Base-by-base conservation (phyloP, 2,797 vertebrate species). In the Xenopus petersii region DNA sequence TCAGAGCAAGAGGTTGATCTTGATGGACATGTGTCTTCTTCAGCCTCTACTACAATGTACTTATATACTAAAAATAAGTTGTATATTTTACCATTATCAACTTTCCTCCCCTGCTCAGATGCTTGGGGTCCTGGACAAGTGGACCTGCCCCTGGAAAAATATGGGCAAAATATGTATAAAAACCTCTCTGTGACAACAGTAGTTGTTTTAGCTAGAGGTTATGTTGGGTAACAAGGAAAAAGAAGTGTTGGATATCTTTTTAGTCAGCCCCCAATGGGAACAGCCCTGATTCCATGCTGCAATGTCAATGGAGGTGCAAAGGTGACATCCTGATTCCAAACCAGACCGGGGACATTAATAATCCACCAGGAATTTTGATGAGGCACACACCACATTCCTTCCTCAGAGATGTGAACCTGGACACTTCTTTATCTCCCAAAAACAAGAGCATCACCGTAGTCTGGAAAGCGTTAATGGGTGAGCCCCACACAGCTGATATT, bases 291-390 rank as follows among this genome's bases (percentile, higher is more conserved):
- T 67, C 30, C 6, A 7, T 33, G 51, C 49, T 11, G 24, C 30
- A 56, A 60, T 26, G 12, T 15, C 5, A 67, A 24, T 51, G 49
- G 49, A 61, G 56, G 11, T 16, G 24, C 30, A 49, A 33, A 46
- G 68, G 71, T 60, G 71, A 70, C 65, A 69, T 78, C 49, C 66
- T 78, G 71, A 69, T 70, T 67, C 71, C 71, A 74, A 65, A 67
- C 76, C 74, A 66, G 54, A 58, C 66, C 36, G 36, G 66, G 71
- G 76, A 74, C 67, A 63, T 79, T 74, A 79, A 51, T 79, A 79
- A 79, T 79, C 71, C 71, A 54, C 0, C 26, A 70, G 76, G 76
- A 79, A 79, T 79, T 73, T 79, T 73, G 71, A 79, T 74, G 71
- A 74, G 65, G 71, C 66, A 74, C 71, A n/a, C 54, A 67, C 42